phyloP scores from a whole-genome alignment of 2,888 invertebrate genomes.

The Cephus pygmeus region DNA sequence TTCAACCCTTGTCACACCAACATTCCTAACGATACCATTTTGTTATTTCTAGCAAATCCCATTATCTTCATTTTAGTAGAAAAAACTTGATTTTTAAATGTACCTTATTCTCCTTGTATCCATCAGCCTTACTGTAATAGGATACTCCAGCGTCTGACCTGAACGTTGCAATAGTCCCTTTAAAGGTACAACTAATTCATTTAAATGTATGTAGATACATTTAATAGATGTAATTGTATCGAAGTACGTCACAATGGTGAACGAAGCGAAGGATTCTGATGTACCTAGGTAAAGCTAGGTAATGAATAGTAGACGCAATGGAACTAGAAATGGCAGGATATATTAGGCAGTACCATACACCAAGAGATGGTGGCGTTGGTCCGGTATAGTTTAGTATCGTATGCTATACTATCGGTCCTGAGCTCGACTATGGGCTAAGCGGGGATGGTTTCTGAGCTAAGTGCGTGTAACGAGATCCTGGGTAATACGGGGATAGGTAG shows the following conservation, averaged over 20 bases:
- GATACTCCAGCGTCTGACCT: background rate
- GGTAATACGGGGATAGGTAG: conserved; percentile 34
- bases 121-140: background rate
- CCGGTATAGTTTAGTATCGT: background rate
- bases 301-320: background rate
- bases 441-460: conserved; percentile 23
- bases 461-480: conserved; percentile 48
- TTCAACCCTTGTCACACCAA: background rate
- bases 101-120: background rate
- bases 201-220: background rate
- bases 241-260: background rate
- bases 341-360: background rate
- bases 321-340: background rate
- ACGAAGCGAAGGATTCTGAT: background rate
- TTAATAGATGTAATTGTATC: background rate
- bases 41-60: background rate
- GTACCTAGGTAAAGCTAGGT: background rate
- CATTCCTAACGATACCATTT: background rate
- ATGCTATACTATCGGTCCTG: background rate
- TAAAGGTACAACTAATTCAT: background rate
- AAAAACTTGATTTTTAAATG: background rate
- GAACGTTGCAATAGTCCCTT: background rate
- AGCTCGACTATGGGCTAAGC: background rate
- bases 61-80: background rate
- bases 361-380: background rate